These are phyloP conservation scores for Panorpa germanica DNA, from an alignment of 2,888 invertebrate genomes.

Conservation along the genomic window DNA sequence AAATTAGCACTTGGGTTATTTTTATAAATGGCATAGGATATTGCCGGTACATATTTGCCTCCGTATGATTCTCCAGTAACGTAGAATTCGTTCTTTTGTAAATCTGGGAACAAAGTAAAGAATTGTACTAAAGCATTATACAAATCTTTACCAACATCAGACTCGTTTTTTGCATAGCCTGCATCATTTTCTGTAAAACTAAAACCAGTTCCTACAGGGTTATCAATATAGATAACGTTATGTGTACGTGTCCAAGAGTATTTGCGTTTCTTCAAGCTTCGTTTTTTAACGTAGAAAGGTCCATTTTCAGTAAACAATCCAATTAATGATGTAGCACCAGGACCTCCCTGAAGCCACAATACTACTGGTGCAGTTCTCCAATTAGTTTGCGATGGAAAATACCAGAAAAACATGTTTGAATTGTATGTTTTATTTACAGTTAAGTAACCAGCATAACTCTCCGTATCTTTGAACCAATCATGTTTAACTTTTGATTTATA, in stretches of 20 bases:
- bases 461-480: slow-evolving; percentile 34
- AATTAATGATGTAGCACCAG: slow-evolving; percentile 60
- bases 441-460: slow-evolving; percentile 63
- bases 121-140: slow-evolving; percentile 64
- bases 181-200: slow-evolving; percentile 62
- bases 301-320: slow-evolving; percentile 76
- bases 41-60: slow-evolving; percentile 59
- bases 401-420: slow-evolving; percentile 86
- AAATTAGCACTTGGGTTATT: slow-evolving; percentile 34
- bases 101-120: slow-evolving; percentile 62
- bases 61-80: slow-evolving; percentile 82
- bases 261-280: slow-evolving; percentile 32
- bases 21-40: slow-evolving; percentile 51
- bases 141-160: slow-evolving; percentile 60
- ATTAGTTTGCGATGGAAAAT: slow-evolving; percentile 53
- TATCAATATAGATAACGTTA: slow-evolving; percentile 76
- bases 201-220: slow-evolving; percentile 84
- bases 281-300: slow-evolving; percentile 37
- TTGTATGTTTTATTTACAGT: slow-evolving; percentile 61
- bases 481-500: slow-evolving; percentile 33
- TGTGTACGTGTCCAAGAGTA: slow-evolving; percentile 66
- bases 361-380: slow-evolving; percentile 45
- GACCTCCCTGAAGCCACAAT: slow-evolving; percentile 76
- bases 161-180: slow-evolving; percentile 65
- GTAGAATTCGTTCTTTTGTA: slow-evolving; percentile 58